Percentiles rank a stretch among this genome's conserved stretches.
Conservation (phyloP, 37 sponge, comb jelly and placozoan species). For the Halisarca cf. caerulea region DNA sequence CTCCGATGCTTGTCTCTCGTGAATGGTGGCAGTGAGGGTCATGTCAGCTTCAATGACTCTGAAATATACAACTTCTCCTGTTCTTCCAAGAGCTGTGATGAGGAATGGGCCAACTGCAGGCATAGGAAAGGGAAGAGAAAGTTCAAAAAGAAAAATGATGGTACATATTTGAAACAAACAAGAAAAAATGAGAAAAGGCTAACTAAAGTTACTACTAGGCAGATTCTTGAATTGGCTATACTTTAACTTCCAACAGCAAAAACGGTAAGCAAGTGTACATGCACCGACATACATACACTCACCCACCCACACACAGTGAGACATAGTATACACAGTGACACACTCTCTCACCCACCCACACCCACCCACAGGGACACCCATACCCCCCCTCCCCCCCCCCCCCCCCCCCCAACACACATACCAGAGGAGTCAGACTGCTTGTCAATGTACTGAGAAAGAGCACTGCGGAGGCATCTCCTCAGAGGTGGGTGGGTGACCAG, state of each 20-base stretch:
- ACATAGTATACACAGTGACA: too few species aligned
- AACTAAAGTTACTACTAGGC: too few species aligned
- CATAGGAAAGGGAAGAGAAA: too few species aligned
- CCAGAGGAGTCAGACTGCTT: constrained; percentile 37
- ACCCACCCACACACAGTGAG: too few species aligned
- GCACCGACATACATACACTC: too few species aligned
- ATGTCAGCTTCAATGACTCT: background rate
- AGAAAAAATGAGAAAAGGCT: too few species aligned
- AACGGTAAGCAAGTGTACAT: too few species aligned
- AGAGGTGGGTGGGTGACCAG: constrained; percentile 33
- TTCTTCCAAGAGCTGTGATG: constrained; percentile 6
- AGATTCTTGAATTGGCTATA: too few species aligned
- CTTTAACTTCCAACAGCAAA: too few species aligned
- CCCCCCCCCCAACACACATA: background rate
- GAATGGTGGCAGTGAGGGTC: constrained; percentile 20
- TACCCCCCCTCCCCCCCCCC: background rate
- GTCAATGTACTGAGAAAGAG: constrained; percentile 37
- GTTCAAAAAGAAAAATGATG: too few species aligned
- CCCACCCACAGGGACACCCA: background rate
- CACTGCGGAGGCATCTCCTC: constrained; percentile 6
- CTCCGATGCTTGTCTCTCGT: constrained; percentile 20
- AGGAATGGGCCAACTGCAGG: constrained; percentile 64
- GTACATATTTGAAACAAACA: too few species aligned
- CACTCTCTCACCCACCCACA: background rate
- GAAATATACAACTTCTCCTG: background rate